Conservation (phyloP, 2,888 invertebrate species). For the Nemotelus pantherinus region DNA sequence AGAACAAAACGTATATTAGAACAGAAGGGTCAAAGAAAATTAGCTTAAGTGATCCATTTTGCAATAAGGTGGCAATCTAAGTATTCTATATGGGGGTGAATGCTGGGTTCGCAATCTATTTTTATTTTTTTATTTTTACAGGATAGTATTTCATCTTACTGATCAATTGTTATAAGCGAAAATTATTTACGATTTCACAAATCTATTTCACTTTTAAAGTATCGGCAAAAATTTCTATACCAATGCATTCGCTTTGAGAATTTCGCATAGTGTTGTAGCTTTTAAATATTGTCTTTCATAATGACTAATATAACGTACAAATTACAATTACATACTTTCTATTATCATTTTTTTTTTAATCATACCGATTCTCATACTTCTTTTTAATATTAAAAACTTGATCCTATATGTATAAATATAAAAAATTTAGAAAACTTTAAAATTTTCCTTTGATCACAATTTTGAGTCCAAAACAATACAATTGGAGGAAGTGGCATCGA, state of each 20-base stretch:
- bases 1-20: slow-evolving; percentile 36
- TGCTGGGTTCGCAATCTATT: slow-evolving; percentile 1
- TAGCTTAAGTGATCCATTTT: slow-evolving; percentile 29
- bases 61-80: slow-evolving; percentile 6
- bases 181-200: not conserved
- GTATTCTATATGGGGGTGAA: not conserved
- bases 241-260: not conserved
- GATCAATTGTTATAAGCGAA: not conserved
- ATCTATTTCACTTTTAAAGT: not conserved
- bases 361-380: slow-evolving; percentile 33
- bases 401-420: slow-evolving; percentile 41
- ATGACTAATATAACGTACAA: slow-evolving; percentile 44
- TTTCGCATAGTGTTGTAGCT: not conserved
- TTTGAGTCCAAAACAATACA: slow-evolving; percentile 43
- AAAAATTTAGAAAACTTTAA: slow-evolving; percentile 43
- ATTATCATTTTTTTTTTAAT: slow-evolving; percentile 32
- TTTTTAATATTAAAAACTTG: slow-evolving; percentile 39
- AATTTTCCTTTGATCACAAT: slow-evolving; percentile 43
- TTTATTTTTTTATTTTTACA: slow-evolving; percentile 18
- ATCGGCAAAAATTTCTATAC: not conserved
- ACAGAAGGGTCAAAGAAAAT: slow-evolving; percentile 28
- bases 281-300: slow-evolving; percentile 44
- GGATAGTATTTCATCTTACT: slow-evolving; percentile 3
- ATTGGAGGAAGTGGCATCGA: slow-evolving; percentile 22
- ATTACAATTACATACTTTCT: slow-evolving; percentile 39